A percentile compares a stretch with the other conserved stretches of the same genome.
Evolutionary conservation across 2,113 vertebrate genomes (phyloP).

Genomic region (Acrocephalus arundinaceus): DNA sequence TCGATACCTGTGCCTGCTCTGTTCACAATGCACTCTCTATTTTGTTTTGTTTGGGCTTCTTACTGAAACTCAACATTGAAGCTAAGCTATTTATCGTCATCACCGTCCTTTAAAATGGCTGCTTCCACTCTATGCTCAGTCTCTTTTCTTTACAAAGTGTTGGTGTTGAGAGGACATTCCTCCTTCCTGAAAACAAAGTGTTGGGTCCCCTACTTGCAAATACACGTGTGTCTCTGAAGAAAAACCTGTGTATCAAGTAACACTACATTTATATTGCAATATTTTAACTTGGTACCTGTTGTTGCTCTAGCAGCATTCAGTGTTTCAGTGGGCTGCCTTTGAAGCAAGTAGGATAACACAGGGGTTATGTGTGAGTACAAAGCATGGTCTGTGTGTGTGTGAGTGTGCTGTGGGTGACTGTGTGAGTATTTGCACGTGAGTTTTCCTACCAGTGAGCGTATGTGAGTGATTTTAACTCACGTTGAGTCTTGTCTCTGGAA

Average conservation of each 20-base stretch:
- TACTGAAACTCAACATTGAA: conserved; percentile 11
- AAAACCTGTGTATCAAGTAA: conserved; percentile 49
- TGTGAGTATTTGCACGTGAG: conserved; percentile 17
- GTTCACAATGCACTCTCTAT: not conserved
- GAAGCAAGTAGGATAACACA: conserved; percentile 41
- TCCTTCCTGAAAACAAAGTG: not conserved
- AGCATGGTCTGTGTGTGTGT: not conserved
- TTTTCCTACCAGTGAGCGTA: not conserved
- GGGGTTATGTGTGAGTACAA: conserved; percentile 30
- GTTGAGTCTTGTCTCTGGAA: conserved; percentile 48
- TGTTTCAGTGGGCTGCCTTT: conserved; percentile 43
- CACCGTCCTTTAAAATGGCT: not conserved
- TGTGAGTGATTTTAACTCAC: conserved; percentile 42
- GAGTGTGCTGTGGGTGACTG: not conserved
- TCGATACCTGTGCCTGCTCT: not conserved
- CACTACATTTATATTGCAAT: conserved; percentile 56
- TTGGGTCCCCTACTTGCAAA: conserved; percentile 33
- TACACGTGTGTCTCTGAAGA: not conserved
- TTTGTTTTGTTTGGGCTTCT: conserved; percentile 19
- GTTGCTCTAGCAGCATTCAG: conserved; percentile 54
- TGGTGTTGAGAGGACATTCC: not conserved
- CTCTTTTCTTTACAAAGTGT: not conserved
- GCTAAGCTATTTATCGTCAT: conserved; percentile 50
- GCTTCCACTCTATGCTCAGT: not conserved
- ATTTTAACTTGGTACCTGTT: conserved; percentile 66